A percentile compares a stretch with the other conserved stretches of the same genome.
Evolutionary conservation across 30 jellyfish, hydroid and myxozoan species (phyloP).

Genomic region (Aurelia aurita complex sp. Pacific): DNA sequence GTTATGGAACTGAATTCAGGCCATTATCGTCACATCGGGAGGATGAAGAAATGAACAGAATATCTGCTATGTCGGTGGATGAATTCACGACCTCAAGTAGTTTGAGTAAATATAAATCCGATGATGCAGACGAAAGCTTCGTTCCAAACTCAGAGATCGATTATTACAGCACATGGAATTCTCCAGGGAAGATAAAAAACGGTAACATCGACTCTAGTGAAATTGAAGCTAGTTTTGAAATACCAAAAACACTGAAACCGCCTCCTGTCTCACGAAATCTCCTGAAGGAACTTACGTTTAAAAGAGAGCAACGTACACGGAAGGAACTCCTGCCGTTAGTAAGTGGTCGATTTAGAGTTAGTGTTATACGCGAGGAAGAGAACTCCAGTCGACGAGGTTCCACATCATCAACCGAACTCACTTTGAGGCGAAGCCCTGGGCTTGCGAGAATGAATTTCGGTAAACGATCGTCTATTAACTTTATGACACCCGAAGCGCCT

Average conservation of each 20-base stretch:
- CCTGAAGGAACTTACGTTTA: conserved; percentile 21
- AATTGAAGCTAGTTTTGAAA: conserved; percentile 30
- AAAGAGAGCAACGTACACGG: conserved; percentile 7
- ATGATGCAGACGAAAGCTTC: conserved; percentile 60
- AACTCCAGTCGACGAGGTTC: conserved; percentile 31
- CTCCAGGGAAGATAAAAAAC: conserved; percentile 9
- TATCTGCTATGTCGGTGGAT: background rate
- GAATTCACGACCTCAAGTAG: conserved; percentile 48
- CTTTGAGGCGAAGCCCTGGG: conserved; percentile 6
- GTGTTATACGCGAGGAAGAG: conserved; percentile 55
- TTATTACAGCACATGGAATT: conserved; percentile 63
- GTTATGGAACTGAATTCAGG: background rate
- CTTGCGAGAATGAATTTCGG: too few species aligned
- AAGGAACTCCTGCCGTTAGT: conserved; percentile 16
- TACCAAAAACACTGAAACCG: background rate
- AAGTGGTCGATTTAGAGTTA: conserved; percentile 55
- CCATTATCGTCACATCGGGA: conserved; percentile 30
- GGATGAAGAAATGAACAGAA: conserved; percentile 6
- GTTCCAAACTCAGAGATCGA: conserved; percentile 63
- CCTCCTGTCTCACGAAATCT: conserved; percentile 24
- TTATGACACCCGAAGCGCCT: too few species aligned
- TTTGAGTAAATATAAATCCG: conserved; percentile 25
- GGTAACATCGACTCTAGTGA: conserved; percentile 47
- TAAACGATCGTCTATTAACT: too few species aligned
- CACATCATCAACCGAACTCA: conserved; percentile 27